These are phyloP conservation scores for Siderastrea siderea DNA, from an alignment of 92 coral and sea anemone species.

Conservation along the genomic window DNA sequence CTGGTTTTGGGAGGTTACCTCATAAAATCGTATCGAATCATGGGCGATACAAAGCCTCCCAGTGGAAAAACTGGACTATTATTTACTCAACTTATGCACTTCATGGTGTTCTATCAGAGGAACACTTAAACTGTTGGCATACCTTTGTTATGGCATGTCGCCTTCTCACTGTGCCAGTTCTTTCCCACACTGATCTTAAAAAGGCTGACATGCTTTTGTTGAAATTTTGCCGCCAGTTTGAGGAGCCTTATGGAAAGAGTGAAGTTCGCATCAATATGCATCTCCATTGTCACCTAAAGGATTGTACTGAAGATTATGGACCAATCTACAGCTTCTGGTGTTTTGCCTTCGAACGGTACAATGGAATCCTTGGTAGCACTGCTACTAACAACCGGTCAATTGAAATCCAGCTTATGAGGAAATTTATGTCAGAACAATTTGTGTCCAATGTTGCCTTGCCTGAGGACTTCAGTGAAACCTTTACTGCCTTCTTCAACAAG, in stretches of 20 bases:
- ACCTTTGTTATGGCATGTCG: no score
- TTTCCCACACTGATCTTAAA: conserved; percentile 18
- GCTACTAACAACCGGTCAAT: no score
- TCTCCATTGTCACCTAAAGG: conserved; percentile 15
- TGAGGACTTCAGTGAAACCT: no score
- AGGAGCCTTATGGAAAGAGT: conserved; percentile 7
- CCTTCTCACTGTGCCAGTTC: conserved; percentile 15
- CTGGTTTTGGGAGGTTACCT: conserved; percentile 56
- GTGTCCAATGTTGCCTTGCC: no score
- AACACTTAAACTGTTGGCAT: background rate
- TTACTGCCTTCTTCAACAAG: no score
- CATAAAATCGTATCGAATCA: conserved; percentile 51
- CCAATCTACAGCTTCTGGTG: no score
- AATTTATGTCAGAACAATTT: no score
- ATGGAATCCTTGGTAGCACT: no score
- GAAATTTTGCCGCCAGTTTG: background rate
- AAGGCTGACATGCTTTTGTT: conserved; percentile 32
- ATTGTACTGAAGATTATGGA: no score
- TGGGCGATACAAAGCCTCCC: conserved; percentile 18
- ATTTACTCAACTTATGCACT: conserved; percentile 48
- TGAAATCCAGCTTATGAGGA: no score
- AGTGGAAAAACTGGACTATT: no score
- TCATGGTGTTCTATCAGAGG: conserved; percentile 34
- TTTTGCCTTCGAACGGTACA: no score
- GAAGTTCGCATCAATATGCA: conserved; percentile 30